phyloP scores from a whole-genome alignment of 2,113 vertebrate genomes.

The Bubalus kerabau region DNA sequence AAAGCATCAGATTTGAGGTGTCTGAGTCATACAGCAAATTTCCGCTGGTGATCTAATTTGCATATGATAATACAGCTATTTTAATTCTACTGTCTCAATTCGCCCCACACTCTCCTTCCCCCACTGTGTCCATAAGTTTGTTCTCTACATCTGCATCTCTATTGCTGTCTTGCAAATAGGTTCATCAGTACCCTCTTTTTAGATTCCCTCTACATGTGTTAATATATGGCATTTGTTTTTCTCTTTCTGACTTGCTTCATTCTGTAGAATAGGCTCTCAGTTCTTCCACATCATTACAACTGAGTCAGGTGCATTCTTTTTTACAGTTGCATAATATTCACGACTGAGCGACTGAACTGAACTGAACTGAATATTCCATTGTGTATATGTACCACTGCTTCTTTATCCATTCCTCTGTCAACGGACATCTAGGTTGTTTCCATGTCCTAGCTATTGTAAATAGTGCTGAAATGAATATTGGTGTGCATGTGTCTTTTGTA shows the following conservation, averaged over 20 bases:
- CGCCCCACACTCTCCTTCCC: neutral
- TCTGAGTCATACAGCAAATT: neutral
- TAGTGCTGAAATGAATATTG: neutral
- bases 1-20: neutral
- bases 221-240: neutral
- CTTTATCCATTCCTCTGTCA: neutral
- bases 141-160: neutral
- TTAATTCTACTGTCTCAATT: neutral
- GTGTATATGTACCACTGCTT: neutral
- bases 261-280: neutral
- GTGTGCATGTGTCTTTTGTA: neutral
- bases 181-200: neutral
- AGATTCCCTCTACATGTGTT: neutral
- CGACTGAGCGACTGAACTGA: no score
- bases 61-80: neutral
- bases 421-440: neutral
- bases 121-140: neutral
- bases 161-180: neutral
- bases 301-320: neutral
- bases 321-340: neutral
- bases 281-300: neutral
- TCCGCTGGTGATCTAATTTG: neutral
- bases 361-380: neutral
- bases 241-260: neutral
- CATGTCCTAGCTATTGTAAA: neutral